Conservation (phyloP, 2,797 vertebrate genomes). For the Hyperoplus lanceolatus region DNA sequence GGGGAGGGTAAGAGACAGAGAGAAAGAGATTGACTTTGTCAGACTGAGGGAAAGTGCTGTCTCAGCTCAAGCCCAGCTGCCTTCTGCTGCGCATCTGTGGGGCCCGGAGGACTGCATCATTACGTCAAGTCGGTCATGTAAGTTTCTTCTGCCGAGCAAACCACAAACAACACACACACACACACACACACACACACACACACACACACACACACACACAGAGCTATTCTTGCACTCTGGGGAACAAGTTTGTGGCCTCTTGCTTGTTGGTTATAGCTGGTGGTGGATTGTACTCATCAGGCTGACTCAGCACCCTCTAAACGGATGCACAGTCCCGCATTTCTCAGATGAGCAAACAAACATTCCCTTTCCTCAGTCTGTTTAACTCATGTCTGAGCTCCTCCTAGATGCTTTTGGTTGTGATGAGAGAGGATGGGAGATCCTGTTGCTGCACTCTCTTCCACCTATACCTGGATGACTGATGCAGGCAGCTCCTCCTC, state of each 20-base stretch:
- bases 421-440: conserved; percentile 35
- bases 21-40: conserved; percentile 61
- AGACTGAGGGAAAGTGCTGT: conserved; percentile 70
- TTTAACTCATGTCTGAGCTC: conserved; percentile 18
- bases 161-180: conserved; percentile 12
- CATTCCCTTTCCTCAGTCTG: conserved; percentile 1
- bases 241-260: conserved; percentile 19
- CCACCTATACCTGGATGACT: conserved; percentile 47
- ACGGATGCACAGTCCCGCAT: neutral
- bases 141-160: conserved; percentile 49
- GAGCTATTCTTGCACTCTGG: conserved; percentile 1
- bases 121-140: conserved; percentile 62
- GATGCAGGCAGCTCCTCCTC: conserved; percentile 62
- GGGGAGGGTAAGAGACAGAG: conserved; percentile 22
- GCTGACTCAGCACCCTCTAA: conserved; percentile 13
- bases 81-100: conserved; percentile 70
- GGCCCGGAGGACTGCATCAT: conserved; percentile 67
- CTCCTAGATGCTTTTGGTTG: conserved; percentile 25
- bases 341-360: conserved; percentile 1
- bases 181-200: conserved; percentile 32
- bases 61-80: conserved; percentile 78
- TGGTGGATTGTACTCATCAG: conserved; percentile 18
- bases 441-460: conserved; percentile 33
- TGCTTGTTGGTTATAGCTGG: conserved; percentile 30
- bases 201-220: conserved; percentile 5